A percentile compares a stretch with the other conserved stretches of the same genome.
These are phyloP conservation scores for Alectura lathami DNA, from an alignment of 2,113 vertebrate species.

Conservation along the genomic window DNA sequence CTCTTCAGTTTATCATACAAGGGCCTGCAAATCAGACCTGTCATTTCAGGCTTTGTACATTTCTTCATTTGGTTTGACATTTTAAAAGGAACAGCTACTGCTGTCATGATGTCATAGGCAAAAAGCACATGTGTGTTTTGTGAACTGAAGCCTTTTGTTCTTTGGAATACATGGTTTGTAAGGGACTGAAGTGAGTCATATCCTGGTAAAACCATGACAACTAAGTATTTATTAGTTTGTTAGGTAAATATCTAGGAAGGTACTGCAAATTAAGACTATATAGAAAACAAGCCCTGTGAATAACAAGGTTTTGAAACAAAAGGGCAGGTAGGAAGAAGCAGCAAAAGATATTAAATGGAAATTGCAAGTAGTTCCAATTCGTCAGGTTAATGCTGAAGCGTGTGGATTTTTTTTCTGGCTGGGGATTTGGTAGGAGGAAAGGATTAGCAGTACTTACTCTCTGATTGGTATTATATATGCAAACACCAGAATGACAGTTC, in stretches of 20 bases:
- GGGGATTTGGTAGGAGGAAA: background rate
- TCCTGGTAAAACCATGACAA: constrained; percentile 55
- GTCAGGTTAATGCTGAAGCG: background rate
- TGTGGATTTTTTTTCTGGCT: background rate
- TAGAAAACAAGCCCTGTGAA: background rate
- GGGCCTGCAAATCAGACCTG: background rate
- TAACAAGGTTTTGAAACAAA: background rate
- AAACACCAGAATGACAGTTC: background rate
- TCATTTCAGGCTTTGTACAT: background rate
- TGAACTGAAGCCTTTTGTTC: constrained; percentile 14
- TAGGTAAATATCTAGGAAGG: constrained; percentile 56
- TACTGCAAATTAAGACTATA: constrained; percentile 23
- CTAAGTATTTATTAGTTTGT: constrained; percentile 27
- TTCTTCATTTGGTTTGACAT: constrained; percentile 53
- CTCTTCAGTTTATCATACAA: background rate
- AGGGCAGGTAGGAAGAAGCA: background rate
- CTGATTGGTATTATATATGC: background rate
- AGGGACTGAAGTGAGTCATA: constrained; percentile 55
- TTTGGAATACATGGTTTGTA: background rate
- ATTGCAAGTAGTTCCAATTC: background rate
- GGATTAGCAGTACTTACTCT: background rate
- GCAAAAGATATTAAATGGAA: background rate
- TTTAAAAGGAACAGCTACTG: background rate
- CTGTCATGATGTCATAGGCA: background rate
- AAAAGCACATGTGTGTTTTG: background rate